Percentiles rank a stretch among this genome's conserved stretches.
These are phyloP conservation scores for Caracal caracal DNA, from an alignment of 2,113 vertebrate genomes.

Conservation along the genomic window DNA sequence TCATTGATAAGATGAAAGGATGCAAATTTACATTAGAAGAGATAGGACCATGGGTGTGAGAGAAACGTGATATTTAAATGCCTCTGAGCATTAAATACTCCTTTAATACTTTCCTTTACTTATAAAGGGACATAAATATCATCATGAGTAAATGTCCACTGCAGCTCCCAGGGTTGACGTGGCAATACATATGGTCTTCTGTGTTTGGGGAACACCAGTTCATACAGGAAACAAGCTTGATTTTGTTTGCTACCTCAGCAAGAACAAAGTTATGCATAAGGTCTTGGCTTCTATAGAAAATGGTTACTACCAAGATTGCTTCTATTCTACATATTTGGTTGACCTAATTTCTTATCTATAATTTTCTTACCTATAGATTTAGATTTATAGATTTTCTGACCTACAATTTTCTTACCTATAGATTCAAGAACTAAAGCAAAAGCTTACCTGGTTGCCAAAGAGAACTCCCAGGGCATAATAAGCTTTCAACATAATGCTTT, in stretches of 20 bases:
- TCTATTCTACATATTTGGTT: not conserved
- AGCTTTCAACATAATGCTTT: not conserved
- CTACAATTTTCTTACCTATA: not conserved
- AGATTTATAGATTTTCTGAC: too few species aligned
- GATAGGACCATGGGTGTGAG: not conserved
- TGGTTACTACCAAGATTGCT: not conserved
- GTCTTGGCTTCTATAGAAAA: not conserved
- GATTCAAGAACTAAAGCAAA: slow-evolving; percentile 33
- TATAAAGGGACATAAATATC: not conserved
- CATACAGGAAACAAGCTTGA: not conserved
- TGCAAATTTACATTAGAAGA: not conserved
- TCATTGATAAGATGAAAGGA: not conserved
- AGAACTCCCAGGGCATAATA: not conserved
- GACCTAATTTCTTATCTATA: not conserved
- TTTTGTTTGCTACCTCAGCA: not conserved
- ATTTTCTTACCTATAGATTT: not conserved
- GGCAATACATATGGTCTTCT: too few species aligned
- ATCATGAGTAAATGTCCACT: not conserved
- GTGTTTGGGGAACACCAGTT: not conserved
- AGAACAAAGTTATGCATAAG: not conserved
- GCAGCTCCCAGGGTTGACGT: not conserved
- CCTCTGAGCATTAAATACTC: not conserved
- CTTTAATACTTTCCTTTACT: not conserved
- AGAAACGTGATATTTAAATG: not conserved
- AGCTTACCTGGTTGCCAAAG: not conserved